Evolutionary conservation across 2,113 vertebrate genomes (phyloP), one percentile per base, ranked within the genome.

Genomic region (Bungarus multicinctus): DNA sequence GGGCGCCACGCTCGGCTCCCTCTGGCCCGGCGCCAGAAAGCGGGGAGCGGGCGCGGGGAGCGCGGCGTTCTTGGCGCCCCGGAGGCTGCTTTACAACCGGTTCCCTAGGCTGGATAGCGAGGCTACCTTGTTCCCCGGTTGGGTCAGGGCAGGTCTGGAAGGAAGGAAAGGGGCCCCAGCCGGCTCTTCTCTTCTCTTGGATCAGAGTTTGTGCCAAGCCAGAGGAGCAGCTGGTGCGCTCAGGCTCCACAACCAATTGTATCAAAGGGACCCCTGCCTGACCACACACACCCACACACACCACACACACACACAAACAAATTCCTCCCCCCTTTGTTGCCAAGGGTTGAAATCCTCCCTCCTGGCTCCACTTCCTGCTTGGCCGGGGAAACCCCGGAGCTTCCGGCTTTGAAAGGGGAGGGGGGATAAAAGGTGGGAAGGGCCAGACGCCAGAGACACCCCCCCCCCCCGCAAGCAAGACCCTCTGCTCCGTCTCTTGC

Each of bases 251-350:
- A 47, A 8, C 47, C 47, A 47, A 47, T 6, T 47, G 47, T 47
- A 47, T 47, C 47, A 47, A 47, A 47, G 47, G 47, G 47, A 6
- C 47, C 47, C 47, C 47, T 47, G 47, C 47, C 47, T 47, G 47
- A 7, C 5, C 6, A 57, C 58, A 22, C 55, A 23, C 55, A 57
- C 20, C 27, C 25, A 60, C 9, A 4, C 27, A 64, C 27, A 12
- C 27, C n/a, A 27, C 27, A 10, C 27, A n/a, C n/a, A n/a, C n/a
- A n/a, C n/a, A n/a, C n/a, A n/a, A n/a, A n/a, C n/a, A n/a, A n/a
- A 0, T 11, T 0, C 5, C 16, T 0, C n/a, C 64, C 5, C 5
- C 5, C 14, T 20, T 39, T 20, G 69, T 20, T 39, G 69, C 20
- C 34, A 8, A 81, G 69, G 34, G 16, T 9, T 9, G 34, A 22